Evolutionary conservation across 2,797 vertebrate species (phyloP).

Genomic region (Delichon dasypus): DNA sequence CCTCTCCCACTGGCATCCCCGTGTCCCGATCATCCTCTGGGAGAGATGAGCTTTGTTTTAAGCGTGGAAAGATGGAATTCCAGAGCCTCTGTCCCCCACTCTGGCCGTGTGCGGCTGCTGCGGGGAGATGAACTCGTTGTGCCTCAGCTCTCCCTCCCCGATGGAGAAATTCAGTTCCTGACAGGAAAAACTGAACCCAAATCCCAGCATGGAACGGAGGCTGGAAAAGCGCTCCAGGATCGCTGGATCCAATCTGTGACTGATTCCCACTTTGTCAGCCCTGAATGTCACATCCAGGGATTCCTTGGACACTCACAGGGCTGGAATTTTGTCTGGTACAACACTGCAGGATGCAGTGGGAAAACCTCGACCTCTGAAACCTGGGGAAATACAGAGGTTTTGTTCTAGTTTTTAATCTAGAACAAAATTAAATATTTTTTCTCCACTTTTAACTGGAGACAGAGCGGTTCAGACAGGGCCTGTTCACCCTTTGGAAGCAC

Average conservation of each 20-base stretch:
- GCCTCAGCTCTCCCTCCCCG: background rate
- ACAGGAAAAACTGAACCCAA: background rate
- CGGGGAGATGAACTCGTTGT: fast-evolving
- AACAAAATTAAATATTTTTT: too few relatives aligned
- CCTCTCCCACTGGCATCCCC: background rate
- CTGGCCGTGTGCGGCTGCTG: background rate
- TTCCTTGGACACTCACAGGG: too few relatives aligned
- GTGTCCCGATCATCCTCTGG: fast-evolving
- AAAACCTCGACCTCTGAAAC: background rate
- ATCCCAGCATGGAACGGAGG: background rate
- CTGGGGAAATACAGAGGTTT: background rate
- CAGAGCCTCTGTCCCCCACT: too few relatives aligned
- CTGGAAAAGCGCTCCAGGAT: background rate
- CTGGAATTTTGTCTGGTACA: background rate
- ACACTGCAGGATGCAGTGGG: background rate
- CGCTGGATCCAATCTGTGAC: fast-evolving
- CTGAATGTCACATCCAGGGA: background rate
- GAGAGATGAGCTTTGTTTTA: fast-evolving
- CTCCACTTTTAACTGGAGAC: too few relatives aligned
- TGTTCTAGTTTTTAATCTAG: fast-evolving
- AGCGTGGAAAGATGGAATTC: fast-evolving
- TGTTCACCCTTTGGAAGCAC: conserved; percentile 52
- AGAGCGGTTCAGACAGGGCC: conserved; percentile 53
- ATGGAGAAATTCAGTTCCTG: background rate
- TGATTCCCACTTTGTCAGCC: background rate